Conservation (phyloP, 2,888 invertebrate species). For the Clusia tigrina region DNA sequence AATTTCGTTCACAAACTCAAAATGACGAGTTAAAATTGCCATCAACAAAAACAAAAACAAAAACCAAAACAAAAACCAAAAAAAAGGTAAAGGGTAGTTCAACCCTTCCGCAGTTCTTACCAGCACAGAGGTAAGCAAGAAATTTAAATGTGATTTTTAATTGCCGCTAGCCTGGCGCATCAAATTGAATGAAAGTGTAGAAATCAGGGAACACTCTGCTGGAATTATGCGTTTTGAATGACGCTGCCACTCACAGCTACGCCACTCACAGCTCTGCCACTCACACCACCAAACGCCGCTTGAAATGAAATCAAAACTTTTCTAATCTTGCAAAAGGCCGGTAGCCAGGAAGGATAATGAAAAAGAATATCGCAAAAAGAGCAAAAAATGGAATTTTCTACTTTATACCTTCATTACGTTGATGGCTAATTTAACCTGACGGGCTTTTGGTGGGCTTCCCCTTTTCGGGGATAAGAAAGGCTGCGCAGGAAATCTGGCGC, state of each 20-base stretch:
- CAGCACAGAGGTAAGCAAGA: too few species aligned
- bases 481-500: slow-evolving; percentile 6
- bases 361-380: too few species aligned
- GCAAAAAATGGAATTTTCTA: neutral
- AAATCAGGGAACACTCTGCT: neutral
- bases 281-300: neutral
- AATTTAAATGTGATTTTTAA: slow-evolving; percentile 17
- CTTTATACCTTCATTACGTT: slow-evolving; percentile 54
- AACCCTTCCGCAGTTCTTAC: slow-evolving; percentile 11
- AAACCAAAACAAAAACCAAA: neutral
- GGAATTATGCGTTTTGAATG: neutral
- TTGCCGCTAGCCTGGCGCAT: slow-evolving; percentile 10
- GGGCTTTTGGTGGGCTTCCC: slow-evolving; percentile 18
- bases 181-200: neutral
- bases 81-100: neutral
- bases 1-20: neutral
- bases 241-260: slow-evolving; percentile 13
- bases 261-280: too few species aligned
- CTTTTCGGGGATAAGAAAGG: neutral
- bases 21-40: neutral
- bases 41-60: neutral
- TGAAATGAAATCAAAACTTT: slow-evolving; percentile 20
- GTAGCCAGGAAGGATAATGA: neutral
- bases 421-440: slow-evolving; percentile 60
- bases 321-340: slow-evolving; percentile 11